Conservation (phyloP, 2,797 vertebrate genomes). For the Buphagus erythrorhynchus region DNA sequence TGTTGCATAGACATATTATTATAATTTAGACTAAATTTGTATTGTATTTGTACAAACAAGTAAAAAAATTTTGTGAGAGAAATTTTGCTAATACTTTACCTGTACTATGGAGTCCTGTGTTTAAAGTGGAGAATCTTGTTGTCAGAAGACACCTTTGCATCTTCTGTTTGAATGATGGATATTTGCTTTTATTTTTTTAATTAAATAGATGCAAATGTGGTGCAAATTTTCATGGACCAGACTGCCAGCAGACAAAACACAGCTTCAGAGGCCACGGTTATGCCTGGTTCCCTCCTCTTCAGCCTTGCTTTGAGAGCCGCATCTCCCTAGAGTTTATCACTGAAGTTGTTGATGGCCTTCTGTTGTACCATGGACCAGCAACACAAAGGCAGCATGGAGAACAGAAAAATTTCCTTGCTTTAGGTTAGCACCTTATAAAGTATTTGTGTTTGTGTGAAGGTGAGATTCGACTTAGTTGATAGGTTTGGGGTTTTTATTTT, state of each 20-base stretch:
- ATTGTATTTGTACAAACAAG: neutral
- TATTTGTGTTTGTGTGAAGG: neutral
- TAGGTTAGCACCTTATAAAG: constrained; percentile 77
- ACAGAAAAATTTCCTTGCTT: constrained; percentile 83
- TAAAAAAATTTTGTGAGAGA: neutral
- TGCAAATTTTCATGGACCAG: constrained; percentile 85
- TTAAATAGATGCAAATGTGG: constrained; percentile 84
- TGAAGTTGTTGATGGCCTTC: constrained; percentile 81
- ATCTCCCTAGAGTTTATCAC: constrained; percentile 89
- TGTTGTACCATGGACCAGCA: constrained; percentile 87
- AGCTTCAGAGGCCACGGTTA: constrained; percentile 86
- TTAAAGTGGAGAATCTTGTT: neutral
- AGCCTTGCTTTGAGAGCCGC: constrained; percentile 85
- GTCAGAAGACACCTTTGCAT: neutral
- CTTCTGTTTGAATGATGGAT: neutral
- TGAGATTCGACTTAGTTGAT: neutral
- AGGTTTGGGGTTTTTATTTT: neutral
- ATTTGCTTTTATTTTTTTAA: neutral
- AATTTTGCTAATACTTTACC: neutral
- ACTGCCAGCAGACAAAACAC: constrained; percentile 90
- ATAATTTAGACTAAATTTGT: neutral
- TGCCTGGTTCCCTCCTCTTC: constrained; percentile 89
- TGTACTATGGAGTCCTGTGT: neutral
- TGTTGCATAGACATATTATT: neutral
- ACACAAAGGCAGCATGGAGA: constrained; percentile 70